These are phyloP conservation scores for Cylindroiulus punctatus DNA, from an alignment of 2,888 invertebrate genomes.

Conservation along the genomic window DNA sequence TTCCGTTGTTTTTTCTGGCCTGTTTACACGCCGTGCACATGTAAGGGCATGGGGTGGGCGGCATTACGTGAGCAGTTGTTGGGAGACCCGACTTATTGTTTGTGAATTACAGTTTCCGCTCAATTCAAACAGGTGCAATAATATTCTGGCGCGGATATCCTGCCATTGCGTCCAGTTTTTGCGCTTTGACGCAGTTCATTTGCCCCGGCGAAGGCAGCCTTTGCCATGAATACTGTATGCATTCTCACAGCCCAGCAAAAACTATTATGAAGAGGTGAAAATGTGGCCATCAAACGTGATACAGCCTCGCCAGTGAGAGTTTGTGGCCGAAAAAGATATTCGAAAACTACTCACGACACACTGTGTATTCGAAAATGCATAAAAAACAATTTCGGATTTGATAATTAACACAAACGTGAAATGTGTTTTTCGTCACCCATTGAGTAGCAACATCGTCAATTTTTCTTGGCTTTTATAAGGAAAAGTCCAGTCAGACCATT, in stretches of 20 bases:
- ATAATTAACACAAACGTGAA: too few species aligned
- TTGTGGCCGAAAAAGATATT: too few species aligned
- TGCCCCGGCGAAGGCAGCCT: neutral
- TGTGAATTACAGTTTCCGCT: conserved; percentile 39
- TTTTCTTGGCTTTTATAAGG: too few species aligned
- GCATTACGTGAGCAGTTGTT: neutral
- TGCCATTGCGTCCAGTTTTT: conserved; percentile 30
- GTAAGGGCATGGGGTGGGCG: neutral
- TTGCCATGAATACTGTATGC: conserved; percentile 2
- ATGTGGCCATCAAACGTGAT: neutral
- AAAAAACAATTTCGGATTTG: too few species aligned
- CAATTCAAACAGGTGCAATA: conserved; percentile 35
- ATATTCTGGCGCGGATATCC: conserved; percentile 30
- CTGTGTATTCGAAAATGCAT: too few species aligned
- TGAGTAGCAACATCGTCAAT: too few species aligned
- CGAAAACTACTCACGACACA: too few species aligned
- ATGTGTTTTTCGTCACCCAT: too few species aligned
- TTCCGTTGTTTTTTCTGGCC: neutral
- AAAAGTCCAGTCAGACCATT: too few species aligned
- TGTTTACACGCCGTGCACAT: neutral
- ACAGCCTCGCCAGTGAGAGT: neutral
- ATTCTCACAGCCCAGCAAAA: conserved; percentile 17
- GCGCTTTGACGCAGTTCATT: conserved; percentile 21
- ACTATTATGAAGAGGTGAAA: neutral
- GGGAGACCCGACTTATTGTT: conserved; percentile 42